Conservation (phyloP, 2,113 vertebrate genomes). For the Labeo rohita region DNA sequence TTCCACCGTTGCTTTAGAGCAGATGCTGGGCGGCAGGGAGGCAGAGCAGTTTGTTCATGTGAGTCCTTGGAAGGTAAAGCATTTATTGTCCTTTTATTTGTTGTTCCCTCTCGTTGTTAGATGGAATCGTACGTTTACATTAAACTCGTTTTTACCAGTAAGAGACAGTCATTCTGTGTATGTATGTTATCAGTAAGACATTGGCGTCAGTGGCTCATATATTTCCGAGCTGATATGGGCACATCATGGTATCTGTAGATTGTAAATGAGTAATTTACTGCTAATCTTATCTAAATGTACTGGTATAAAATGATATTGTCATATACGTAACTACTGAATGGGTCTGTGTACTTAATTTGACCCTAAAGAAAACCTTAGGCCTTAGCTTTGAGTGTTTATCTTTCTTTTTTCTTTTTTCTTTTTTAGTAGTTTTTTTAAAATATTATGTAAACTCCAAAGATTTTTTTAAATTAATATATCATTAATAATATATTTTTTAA, state of each 20-base stretch:
- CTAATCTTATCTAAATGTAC: slow-evolving; percentile 34
- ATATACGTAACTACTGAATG: slow-evolving; percentile 25
- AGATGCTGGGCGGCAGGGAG: not conserved
- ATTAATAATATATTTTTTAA: too few species aligned
- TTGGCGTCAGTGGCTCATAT: not conserved
- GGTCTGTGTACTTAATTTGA: not conserved
- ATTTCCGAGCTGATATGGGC: not conserved
- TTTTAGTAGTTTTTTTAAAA: not conserved
- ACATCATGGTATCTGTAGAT: not conserved
- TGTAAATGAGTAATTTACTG: slow-evolving; percentile 37
- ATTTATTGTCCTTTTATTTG: slow-evolving; percentile 1
- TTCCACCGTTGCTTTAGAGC: not conserved
- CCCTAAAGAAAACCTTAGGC: not conserved
- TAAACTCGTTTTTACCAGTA: not conserved
- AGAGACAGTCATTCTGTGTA: not conserved
- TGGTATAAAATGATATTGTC: not conserved
- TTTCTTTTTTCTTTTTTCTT: not conserved
- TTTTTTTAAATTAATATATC: too few species aligned
- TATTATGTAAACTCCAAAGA: not conserved
- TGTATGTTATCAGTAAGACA: not conserved
- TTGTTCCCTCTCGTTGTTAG: not conserved
- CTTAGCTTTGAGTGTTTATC: not conserved
- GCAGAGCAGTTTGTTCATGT: slow-evolving; percentile 10
- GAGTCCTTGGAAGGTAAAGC: not conserved
- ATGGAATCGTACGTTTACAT: not conserved